These are phyloP conservation scores for Apteryx mantelli DNA, from an alignment of 2,113 vertebrate species.

Conservation along the genomic window DNA sequence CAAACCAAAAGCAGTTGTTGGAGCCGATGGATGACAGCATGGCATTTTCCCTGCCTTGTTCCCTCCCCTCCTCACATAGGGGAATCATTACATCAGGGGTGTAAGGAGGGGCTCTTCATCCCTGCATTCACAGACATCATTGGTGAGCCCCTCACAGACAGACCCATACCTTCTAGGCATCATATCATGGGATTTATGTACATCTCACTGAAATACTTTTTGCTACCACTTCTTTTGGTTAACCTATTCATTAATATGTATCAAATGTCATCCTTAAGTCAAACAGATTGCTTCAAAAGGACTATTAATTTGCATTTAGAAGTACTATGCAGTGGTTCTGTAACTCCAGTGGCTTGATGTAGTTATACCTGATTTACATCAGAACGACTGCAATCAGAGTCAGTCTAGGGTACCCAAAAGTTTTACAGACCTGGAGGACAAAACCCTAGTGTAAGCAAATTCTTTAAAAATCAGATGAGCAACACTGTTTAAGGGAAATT, in stretches of 20 bases:
- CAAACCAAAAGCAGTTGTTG: background rate
- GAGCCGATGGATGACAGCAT: background rate
- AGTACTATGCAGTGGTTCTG: background rate
- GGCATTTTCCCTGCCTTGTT: background rate
- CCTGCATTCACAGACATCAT: background rate
- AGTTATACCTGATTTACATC: background rate
- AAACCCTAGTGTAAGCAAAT: background rate
- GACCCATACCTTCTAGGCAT: background rate
- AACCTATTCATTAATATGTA: background rate
- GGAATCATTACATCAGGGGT: background rate
- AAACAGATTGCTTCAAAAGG: background rate
- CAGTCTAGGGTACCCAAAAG: background rate
- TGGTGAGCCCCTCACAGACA: background rate
- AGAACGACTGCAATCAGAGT: background rate
- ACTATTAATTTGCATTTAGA: background rate
- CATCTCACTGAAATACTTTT: background rate
- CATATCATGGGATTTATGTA: background rate
- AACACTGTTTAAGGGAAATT: background rate
- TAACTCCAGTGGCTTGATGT: background rate
- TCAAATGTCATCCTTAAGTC: background rate
- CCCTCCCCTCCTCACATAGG: background rate
- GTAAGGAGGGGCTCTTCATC: background rate
- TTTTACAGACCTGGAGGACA: background rate
- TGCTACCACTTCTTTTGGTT: background rate
- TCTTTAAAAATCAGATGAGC: background rate